phyloP scores from a whole-genome alignment of 2,888 invertebrate species.

The Rhorus exstirpatorius region DNA sequence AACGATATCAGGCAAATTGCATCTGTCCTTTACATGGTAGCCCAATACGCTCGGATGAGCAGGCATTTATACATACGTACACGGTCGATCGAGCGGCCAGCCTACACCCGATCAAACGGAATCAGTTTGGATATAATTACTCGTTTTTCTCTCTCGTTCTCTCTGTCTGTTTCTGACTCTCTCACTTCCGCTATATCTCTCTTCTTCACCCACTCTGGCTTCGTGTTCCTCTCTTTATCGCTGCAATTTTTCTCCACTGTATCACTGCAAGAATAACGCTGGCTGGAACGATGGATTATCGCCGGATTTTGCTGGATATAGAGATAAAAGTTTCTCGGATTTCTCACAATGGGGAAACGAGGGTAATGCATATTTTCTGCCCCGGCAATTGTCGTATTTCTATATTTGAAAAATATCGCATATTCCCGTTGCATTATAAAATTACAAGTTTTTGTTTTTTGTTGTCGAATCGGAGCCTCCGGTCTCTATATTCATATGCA shows the following conservation, averaged over 20 bases:
- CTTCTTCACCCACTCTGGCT: neutral
- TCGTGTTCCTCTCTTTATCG: neutral
- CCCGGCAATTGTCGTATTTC: too few species aligned
- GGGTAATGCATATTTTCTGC: too few species aligned
- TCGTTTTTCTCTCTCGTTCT: constrained; percentile 57
- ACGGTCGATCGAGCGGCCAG: constrained; percentile 54
- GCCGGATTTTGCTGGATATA: neutral
- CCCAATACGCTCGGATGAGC: constrained; percentile 56
- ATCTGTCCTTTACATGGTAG: constrained; percentile 83
- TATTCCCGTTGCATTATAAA: neutral
- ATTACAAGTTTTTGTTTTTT: too few species aligned
- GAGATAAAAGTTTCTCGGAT: neutral
- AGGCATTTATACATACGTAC: constrained; percentile 37
- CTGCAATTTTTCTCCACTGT: constrained; percentile 19
- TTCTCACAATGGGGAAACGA: too few species aligned
- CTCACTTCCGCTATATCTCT: neutral
- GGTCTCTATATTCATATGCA: too few species aligned
- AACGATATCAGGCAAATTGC: constrained; percentile 84
- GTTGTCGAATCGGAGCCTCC: too few species aligned
- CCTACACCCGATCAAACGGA: constrained; percentile 68
- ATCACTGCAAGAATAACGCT: constrained; percentile 26
- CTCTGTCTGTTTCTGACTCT: constrained; percentile 58
- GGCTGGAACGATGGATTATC: neutral
- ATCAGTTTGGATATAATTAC: constrained; percentile 70
- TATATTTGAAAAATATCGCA: neutral